Percentiles rank a stretch among this genome's conserved stretches.
Conservation (phyloP, 2,113 vertebrate genomes). For the Lathamus discolor region DNA sequence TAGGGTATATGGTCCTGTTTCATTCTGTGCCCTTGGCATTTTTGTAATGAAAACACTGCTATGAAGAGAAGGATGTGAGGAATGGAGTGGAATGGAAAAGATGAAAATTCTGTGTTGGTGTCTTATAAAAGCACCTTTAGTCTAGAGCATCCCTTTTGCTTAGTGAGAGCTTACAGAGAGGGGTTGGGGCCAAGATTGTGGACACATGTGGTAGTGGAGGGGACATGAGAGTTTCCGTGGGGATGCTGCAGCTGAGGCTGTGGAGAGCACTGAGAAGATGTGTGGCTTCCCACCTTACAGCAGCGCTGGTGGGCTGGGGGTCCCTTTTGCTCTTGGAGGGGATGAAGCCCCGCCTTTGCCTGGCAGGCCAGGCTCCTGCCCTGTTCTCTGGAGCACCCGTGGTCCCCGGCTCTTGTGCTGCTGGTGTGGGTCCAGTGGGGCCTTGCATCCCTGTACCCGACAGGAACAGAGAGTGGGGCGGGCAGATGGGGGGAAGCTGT, state of each 20-base stretch:
- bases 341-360: background rate
- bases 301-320: background rate
- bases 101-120: accelerated
- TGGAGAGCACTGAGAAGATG: too few relatives aligned
- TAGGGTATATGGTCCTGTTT: background rate
- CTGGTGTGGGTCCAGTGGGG: accelerated
- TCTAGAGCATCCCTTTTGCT: accelerated
- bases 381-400: accelerated
- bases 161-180: background rate
- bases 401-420: background rate
- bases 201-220: accelerated
- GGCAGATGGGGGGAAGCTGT: accelerated
- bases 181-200: background rate
- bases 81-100: background rate
- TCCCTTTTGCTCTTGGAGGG: accelerated
- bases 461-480: accelerated
- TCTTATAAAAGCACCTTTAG: background rate
- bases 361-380: background rate
- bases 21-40: background rate
- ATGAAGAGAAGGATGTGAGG: background rate
- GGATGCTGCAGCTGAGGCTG: background rate
- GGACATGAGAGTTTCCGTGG: background rate
- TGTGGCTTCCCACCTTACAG: accelerated
- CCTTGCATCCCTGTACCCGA: background rate
- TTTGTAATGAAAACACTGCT: background rate